Percentiles rank a stretch among this genome's conserved stretches.
Evolutionary conservation across 2,888 invertebrate genomes (phyloP).

Genomic region (Tenthredo livida): DNA sequence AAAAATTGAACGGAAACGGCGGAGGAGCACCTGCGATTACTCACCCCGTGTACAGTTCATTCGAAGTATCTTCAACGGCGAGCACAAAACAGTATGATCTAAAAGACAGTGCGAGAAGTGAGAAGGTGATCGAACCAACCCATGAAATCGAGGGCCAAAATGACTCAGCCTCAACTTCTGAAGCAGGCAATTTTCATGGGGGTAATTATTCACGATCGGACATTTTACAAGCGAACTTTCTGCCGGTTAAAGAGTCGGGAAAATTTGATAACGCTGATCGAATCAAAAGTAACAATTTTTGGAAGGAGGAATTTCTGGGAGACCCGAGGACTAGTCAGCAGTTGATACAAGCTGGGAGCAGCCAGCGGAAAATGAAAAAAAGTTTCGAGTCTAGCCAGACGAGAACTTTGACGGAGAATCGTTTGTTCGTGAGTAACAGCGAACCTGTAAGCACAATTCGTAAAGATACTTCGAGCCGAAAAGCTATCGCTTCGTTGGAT

Average conservation of each 20-base stretch:
- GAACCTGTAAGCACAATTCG: neutral
- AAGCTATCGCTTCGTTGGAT: neutral
- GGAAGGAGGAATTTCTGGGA: neutral
- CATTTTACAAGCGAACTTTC: neutral
- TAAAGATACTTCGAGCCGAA: neutral
- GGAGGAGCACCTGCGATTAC: neutral
- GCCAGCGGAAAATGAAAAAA: neutral
- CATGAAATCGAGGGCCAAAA: conserved; percentile 31
- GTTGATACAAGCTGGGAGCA: neutral
- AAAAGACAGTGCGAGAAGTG: neutral
- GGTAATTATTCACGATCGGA: neutral
- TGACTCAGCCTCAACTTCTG: neutral
- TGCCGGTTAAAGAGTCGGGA: neutral
- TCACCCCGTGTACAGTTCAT: neutral
- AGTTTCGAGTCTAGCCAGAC: neutral
- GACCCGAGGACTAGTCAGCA: neutral
- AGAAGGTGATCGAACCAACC: conserved; percentile 37
- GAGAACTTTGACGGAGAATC: neutral
- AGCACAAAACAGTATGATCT: neutral
- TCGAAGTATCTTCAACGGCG: neutral
- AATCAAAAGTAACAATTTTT: neutral
- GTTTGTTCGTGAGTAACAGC: neutral
- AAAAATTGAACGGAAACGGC: neutral
- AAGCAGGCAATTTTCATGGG: neutral
- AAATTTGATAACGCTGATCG: neutral